phyloP scores from a whole-genome alignment of 2,113 vertebrate genomes.

The Atlantisia rogersi region DNA sequence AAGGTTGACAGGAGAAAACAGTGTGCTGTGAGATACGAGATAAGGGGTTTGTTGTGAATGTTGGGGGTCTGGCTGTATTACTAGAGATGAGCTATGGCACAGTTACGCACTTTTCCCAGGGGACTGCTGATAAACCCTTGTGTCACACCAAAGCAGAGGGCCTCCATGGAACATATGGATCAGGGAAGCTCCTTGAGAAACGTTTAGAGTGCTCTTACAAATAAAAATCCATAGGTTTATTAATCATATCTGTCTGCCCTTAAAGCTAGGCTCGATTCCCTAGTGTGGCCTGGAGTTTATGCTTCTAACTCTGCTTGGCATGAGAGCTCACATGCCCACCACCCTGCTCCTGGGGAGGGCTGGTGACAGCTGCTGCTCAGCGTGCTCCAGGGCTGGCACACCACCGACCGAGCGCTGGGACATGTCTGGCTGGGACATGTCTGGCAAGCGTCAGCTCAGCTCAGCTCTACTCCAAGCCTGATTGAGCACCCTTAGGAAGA shows the following conservation, averaged over 20 bases:
- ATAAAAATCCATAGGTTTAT: neutral
- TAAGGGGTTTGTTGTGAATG: neutral
- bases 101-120: neutral
- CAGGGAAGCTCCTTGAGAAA: neutral
- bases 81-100: neutral
- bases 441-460: neutral
- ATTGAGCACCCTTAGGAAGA: neutral
- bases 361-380: fast-evolving
- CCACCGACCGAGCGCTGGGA: fast-evolving
- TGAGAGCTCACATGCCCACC: neutral
- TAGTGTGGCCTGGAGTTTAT: neutral
- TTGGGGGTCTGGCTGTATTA: neutral
- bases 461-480: neutral
- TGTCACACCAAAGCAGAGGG: neutral
- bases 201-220: neutral
- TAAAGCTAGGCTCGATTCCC: neutral
- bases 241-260: neutral
- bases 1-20: neutral
- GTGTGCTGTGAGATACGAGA: neutral
- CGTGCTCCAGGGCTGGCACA: fast-evolving
- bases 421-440: too few species aligned
- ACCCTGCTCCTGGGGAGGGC: fast-evolving
- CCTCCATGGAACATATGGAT: neutral
- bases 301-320: neutral
- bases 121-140: neutral